These are phyloP conservation scores for Sardina pilchardus DNA, from an alignment of 2,113 vertebrate species.

Conservation along the genomic window DNA sequence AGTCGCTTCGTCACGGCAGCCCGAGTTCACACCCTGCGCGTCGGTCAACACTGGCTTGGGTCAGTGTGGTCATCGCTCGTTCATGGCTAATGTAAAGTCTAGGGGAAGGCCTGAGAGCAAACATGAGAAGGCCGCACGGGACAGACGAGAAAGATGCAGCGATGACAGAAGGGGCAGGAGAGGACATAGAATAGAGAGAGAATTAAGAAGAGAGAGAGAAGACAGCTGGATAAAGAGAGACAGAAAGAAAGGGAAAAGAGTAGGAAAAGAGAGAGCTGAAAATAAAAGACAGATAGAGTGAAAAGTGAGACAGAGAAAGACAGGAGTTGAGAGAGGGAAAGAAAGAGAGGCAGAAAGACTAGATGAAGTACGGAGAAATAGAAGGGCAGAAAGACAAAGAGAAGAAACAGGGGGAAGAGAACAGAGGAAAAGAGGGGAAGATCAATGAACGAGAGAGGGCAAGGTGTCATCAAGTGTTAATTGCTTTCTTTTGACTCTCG, in stretches of 20 bases:
- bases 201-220: background rate
- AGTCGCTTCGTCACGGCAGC: constrained; percentile 44
- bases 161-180: background rate
- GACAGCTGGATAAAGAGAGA: background rate
- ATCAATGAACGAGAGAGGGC: background rate
- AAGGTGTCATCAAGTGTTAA: background rate
- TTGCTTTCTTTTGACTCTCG: background rate
- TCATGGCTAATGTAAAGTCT: constrained; percentile 37
- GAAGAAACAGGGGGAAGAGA: background rate
- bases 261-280: background rate
- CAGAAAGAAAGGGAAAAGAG: background rate
- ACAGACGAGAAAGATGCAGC: constrained; percentile 21
- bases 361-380: background rate
- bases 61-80: constrained; percentile 8
- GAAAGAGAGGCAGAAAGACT: background rate
- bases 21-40: constrained; percentile 17
- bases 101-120: constrained; percentile 37
- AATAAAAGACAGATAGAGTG: background rate
- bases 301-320: constrained; percentile 16
- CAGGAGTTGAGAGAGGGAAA: background rate
- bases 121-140: constrained; percentile 39
- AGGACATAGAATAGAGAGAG: background rate
- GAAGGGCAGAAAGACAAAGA: constrained; percentile 32
- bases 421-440: background rate
- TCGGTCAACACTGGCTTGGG: constrained; percentile 22